Evolutionary conservation across 2,113 vertebrate genomes (phyloP), one percentile per base, ranked within the genome.

Genomic region (Nipponia nippon): DNA sequence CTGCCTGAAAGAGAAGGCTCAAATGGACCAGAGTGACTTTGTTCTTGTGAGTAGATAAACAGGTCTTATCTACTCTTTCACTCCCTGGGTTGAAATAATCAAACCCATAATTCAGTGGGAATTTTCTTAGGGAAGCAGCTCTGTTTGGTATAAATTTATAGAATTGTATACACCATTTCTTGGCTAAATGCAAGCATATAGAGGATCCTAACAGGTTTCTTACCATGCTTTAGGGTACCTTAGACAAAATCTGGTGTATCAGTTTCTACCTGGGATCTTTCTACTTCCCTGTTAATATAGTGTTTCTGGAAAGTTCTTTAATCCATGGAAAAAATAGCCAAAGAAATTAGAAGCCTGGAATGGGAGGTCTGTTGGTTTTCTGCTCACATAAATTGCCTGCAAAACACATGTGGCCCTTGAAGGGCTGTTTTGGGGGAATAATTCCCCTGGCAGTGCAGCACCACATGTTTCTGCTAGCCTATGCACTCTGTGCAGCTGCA

Each of bases 251-350:
- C 16, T 61, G 9, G 21, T 55, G 44, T 26, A 36, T 19, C 6
- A 13, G 30, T 63, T 95, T 79, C 53, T 69, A 58, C 32, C 22
- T 63, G 30, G 15, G 27, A 14, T 77, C 27, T 46, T 80, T 88
- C 34, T 72, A 58, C 22, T 9, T 75, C 23, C 4, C 19, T 89
- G 47, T 77, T 87, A 73, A 58, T 27, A 9, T 13, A 32, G 32
- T n/a, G 23, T 87, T 96, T 84, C 88, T 95, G 62, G 70, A 83
- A 92, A 81, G 50, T 77, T 90, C 77, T 89, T 56, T 61, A 69
- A 67, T 42, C 25, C 52, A 5, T 1, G 16, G 46, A 13, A 13
- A 13, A 56, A 49, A 58, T 4, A 82, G 22, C 58, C 36, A 63
- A 89, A 78, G 63, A 93, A 92, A 88, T 90, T 23, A 79, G 55